phyloP scores from a whole-genome alignment of 1,140 invertebrate species.

The Aphelenchoides besseyi region DNA sequence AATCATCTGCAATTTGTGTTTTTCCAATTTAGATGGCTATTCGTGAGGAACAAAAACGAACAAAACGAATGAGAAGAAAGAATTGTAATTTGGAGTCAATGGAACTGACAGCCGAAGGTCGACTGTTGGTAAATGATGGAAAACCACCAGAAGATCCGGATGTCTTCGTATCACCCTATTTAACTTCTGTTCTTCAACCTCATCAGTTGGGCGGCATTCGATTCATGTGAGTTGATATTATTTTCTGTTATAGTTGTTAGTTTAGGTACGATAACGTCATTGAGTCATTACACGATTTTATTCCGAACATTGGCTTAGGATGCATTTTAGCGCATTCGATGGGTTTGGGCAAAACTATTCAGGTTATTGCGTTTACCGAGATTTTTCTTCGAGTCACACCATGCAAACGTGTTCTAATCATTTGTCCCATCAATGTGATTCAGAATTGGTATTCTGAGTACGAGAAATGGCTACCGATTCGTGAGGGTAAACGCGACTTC shows the following conservation, averaged over 20 bases:
- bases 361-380: constrained; percentile 91
- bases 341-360: constrained; percentile 97
- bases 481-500: constrained; percentile 71
- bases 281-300: constrained; percentile 50
- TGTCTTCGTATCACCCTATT: constrained; percentile 86
- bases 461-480: constrained; percentile 70
- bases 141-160: constrained; percentile 86
- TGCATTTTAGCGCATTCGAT: constrained; percentile 98
- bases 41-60: constrained; percentile 14
- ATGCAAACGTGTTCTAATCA: constrained; percentile 84
- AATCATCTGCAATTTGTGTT: constrained; percentile 24
- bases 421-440: constrained; percentile 97
- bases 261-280: constrained; percentile 60
- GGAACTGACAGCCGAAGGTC: constrained; percentile 71
- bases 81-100: constrained; percentile 33
- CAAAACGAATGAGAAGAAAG: neutral
- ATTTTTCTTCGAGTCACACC: constrained; percentile 85
- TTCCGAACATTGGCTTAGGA: constrained; percentile 67
- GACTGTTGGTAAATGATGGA: constrained; percentile 90
- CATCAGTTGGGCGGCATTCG: constrained; percentile 68
- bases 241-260: neutral
- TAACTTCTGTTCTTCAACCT: constrained; percentile 86
- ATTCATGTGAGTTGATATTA: constrained; percentile 46
- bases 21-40: neutral
- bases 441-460: constrained; percentile 98